Evolutionary conservation across 2,888 invertebrate species (phyloP), one percentile per base, ranked within the genome.

Genomic region (Dascillus cervinus): DNA sequence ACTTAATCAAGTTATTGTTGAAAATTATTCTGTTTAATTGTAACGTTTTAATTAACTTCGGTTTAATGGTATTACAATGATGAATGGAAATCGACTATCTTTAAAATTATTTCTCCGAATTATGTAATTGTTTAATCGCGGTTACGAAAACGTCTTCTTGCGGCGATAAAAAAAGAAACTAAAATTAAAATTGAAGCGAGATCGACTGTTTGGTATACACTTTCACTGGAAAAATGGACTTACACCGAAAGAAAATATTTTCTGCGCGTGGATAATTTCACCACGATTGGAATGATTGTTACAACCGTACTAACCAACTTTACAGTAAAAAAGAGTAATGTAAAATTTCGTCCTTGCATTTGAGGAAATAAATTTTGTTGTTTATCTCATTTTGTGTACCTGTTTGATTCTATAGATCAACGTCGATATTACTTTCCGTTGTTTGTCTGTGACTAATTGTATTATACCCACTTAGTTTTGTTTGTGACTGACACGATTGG

Each of bases 321-420:
- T 37, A 47, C 41, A 39, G 35, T 36, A 43, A 43, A 43, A n/a
- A n/a, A n/a, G n/a, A 34, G 28, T 29, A 38, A 36, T 30, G 15
- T 22, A n/a, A 38, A 34, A 35, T 44, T 41, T 41, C 37, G 44
- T 47, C 47, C 47, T 47, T 43, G 44, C 35, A 34, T 26, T 34
- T 34, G 34, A 32, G 41, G 41, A 44, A 43, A 37, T 29, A 41
- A 45, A 39, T 41, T 37, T 41, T 20, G 38, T 36, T 37, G 34
- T 27, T 26, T 24, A 20, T 36, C 37, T 30, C 22, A 28, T 27
- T 26, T 12, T 28, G 26, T 31, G 37, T 24, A 29, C 26, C 23
- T 32, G 29, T 25, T 37, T 37, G 42, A 33, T 20, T 24, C 30
- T 13, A 32, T 26, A 21, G 27, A 30, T 13, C 22, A 10, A 9